Base-by-base conservation (phyloP, 2,797 vertebrate genomes). In the Betta splendens region DNA sequence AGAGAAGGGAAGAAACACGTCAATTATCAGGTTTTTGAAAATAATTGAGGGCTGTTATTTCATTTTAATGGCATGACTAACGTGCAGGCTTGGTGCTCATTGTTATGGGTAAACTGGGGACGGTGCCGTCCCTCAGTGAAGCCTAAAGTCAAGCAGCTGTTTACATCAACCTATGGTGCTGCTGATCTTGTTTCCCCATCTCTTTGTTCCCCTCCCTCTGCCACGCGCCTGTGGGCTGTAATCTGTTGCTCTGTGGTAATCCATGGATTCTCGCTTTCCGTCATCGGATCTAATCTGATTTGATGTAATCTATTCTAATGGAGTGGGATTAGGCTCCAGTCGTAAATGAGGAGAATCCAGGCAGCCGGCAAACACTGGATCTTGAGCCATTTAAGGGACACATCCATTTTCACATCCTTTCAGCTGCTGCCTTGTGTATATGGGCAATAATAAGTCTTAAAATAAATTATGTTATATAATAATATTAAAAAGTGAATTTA, bases 171-270 rank as follows among this genome's bases (percentile, higher is more conserved):
- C 38, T 11, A 50, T 74, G 59, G 38, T 48, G 33, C 16, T 3
- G 3, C 22, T 28, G 4, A 21, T 62, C 44, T 17, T 1, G 25
- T 46, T 66, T 63, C 21, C 28, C 53, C 45, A 35, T 45, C 45
- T 56, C 17, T 17, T 15, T 3, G 7, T 49, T 60, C 48, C 33
- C 37, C 40, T 35, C 53, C 43, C 65, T 51, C 50, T 23, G 38
- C 65, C 45, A 40, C 7, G 42, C 18, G 66, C 60, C 67, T 10
- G 53, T 46, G 58, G 60, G 42, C 63, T 18, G 53, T 89, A 88
- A 87, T 87, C 82, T 89, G 84, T 70, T 77, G 73, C 75, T 81
- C 69, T 17, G 51, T 51, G 54, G 79, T 90, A 92, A 91, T 91
- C 90, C 87, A 78, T 74, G 73, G 72, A 83, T 88, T 88, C 79